These are phyloP conservation scores for Tokudaia muenninki DNA, from an alignment of 2,797 vertebrate genomes.

Conservation along the genomic window DNA sequence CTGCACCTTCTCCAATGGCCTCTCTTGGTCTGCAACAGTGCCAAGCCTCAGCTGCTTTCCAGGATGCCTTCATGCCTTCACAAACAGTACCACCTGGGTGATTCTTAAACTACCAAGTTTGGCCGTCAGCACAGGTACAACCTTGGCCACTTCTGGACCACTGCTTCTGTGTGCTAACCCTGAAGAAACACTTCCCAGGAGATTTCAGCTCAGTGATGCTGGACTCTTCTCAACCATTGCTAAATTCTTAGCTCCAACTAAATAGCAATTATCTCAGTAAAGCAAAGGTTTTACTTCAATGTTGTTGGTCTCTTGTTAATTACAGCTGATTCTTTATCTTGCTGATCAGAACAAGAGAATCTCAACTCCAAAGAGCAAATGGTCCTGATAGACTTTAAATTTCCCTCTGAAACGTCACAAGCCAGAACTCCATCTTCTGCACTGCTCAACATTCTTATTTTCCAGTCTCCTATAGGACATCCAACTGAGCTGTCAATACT, in stretches of 20 bases:
- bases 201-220: background rate
- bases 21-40: background rate
- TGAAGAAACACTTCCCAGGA: background rate
- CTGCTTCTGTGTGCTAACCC: background rate
- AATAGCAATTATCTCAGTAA: background rate
- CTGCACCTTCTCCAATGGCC: background rate
- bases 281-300: background rate
- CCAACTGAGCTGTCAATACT: background rate
- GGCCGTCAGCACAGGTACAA: background rate
- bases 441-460: background rate
- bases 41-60: background rate
- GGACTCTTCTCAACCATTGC: background rate
- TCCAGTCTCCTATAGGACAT: background rate
- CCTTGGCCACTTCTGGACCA: background rate
- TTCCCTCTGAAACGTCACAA: background rate
- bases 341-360: background rate
- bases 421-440: background rate
- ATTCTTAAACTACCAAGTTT: background rate
- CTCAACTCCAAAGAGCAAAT: background rate
- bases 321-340: background rate
- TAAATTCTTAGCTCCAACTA: background rate
- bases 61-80: background rate
- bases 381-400: background rate
- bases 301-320: background rate
- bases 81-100: background rate